These are phyloP conservation scores for Sylvilagus floridanus DNA, from an alignment of 2,797 vertebrate species.

Conservation along the genomic window DNA sequence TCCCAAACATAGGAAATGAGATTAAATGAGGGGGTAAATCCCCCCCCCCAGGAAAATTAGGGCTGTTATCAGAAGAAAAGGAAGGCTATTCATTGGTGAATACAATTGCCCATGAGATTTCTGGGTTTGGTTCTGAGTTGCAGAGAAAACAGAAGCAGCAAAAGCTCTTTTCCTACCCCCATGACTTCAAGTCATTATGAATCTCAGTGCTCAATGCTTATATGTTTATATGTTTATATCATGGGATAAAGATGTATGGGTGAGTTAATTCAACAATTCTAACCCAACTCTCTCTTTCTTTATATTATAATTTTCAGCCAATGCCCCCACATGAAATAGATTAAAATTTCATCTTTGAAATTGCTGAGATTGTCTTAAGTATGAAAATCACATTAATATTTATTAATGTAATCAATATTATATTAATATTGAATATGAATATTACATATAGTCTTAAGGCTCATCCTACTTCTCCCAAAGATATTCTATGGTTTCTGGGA, in stretches of 20 bases:
- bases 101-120: not conserved
- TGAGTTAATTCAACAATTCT: slow-evolving; percentile 65
- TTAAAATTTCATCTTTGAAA: slow-evolving; percentile 45
- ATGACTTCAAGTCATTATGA: slow-evolving; percentile 68
- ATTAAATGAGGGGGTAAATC: not conserved
- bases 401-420: no score
- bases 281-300: slow-evolving; percentile 35
- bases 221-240: slow-evolving; percentile 58
- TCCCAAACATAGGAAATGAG: not conserved
- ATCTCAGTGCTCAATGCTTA: slow-evolving; percentile 3
- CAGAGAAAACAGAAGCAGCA: slow-evolving; percentile 5
- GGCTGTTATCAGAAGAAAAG: slow-evolving; percentile 16
- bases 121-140: not conserved
- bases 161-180: not conserved
- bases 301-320: slow-evolving; percentile 67
- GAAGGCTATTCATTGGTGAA: not conserved
- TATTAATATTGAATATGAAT: not conserved
- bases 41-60: not conserved
- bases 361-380: slow-evolving; percentile 49
- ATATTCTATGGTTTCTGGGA: slow-evolving; percentile 6
- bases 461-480: slow-evolving; percentile 19
- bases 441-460: not conserved
- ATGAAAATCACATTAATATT: not conserved
- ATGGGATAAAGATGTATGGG: slow-evolving; percentile 55
- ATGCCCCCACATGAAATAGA: slow-evolving; percentile 38